Base-by-base conservation (phyloP, 1,140 invertebrate genomes). In the Tenebrio molitor region DNA sequence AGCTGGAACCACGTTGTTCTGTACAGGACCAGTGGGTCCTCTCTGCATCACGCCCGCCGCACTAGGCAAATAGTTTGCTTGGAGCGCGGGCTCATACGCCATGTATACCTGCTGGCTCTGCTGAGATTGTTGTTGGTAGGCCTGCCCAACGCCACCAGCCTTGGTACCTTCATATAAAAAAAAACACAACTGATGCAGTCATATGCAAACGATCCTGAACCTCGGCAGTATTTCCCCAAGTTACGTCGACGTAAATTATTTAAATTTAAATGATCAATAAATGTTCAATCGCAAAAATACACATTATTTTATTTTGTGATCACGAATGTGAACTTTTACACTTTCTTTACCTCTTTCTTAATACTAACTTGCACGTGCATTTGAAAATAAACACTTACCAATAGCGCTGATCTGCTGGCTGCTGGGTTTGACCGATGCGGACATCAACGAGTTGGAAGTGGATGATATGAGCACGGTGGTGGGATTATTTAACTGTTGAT, bases 401-500 rank as follows among this genome's bases (percentile, higher is more conserved):
- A 96, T 93, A 71, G 94, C 90, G 78, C 92, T 91, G 80, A 95
- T 93, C 79, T 89, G 91, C 84, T 94, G 93, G 62, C 90, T 88
- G 7, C 92, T 92, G 14, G 93, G 93, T 81, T 96, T 96, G 10
- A 95, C 93, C 74, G 90, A 92, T 33, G 94, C 92, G 0, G 94
- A 95, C 93, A 96, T 96, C 44, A 96, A 86, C 15, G 94, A 95
- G 83, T 94, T 95, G 5, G 92, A 91, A 5, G 91, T 92, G 19
- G 94, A 95, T 53, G 93, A 95, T 69, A 96, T 96, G 71, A 97
- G 88, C 65, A 95, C 93, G 19, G 94, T 94, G 78, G 91, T 96
- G 17, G 94, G 93, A 84, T 93, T 95, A 79, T 89, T 93, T 73
- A 90, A 88, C 66, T 93, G 87, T 79, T 94, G 93, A 74, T 91